Evolutionary conservation across 1,140 invertebrate genomes (phyloP).

Genomic region (Helicoverpa zea): DNA sequence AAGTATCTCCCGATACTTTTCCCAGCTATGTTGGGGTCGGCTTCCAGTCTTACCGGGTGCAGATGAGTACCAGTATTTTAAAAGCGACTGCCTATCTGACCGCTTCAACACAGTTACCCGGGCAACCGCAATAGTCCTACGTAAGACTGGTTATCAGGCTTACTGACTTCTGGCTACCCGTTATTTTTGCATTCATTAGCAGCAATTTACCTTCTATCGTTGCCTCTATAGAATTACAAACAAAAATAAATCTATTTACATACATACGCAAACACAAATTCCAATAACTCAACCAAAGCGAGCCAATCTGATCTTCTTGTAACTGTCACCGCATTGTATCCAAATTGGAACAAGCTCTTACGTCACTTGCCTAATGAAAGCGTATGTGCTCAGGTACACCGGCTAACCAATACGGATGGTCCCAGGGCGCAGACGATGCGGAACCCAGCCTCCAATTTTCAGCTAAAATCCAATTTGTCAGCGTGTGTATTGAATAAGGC

Average conservation of each 20-base stretch:
- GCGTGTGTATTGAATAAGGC: constrained; percentile 34
- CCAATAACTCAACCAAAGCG: not conserved
- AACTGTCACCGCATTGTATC: not conserved
- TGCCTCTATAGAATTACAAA: too few relatives aligned
- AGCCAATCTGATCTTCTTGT: not conserved
- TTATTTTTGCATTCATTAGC: not conserved
- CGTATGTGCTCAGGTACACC: constrained; percentile 11
- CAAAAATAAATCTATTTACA: too few relatives aligned
- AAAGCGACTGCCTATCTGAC: too few relatives aligned
- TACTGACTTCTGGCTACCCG: not conserved
- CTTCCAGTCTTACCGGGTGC: too few relatives aligned
- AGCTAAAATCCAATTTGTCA: constrained; percentile 55
- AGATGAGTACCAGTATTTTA: too few relatives aligned
- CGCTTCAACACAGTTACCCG: too few relatives aligned
- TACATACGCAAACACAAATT: not conserved
- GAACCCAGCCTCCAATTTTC: constrained; percentile 43
- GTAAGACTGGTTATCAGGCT: too few relatives aligned
- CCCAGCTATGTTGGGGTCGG: too few relatives aligned
- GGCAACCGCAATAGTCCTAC: too few relatives aligned
- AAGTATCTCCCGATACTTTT: too few relatives aligned
- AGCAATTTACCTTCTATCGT: not conserved
- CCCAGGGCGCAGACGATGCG: not conserved
- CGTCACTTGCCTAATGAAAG: constrained; percentile 1
- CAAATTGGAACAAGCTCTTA: not conserved
- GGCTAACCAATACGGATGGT: constrained; percentile 20